Evolutionary conservation across 2,797 vertebrate species (phyloP).

Genomic region (Karalla daura): DNA sequence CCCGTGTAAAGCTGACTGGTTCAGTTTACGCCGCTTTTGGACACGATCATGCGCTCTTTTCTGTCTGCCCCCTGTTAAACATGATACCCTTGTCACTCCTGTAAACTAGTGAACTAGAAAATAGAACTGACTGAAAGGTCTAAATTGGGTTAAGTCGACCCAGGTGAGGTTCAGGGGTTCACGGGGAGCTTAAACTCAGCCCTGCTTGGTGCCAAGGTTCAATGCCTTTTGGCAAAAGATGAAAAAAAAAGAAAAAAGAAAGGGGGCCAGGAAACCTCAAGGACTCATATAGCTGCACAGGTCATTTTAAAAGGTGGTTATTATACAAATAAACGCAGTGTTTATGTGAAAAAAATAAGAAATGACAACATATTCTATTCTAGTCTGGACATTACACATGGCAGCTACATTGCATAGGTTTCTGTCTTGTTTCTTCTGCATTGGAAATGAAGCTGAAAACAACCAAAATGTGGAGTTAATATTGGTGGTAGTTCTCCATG

Average conservation of each 20-base stretch:
- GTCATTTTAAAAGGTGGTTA: background rate
- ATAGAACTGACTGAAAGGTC: slow-evolving; percentile 6
- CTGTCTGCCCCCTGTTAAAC: slow-evolving; percentile 24
- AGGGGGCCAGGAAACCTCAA: too few relatives aligned
- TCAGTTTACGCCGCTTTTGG: slow-evolving; percentile 22
- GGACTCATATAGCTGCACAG: background rate
- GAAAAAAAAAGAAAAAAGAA: too few relatives aligned
- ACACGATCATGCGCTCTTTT: slow-evolving; percentile 3
- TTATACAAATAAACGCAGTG: background rate
- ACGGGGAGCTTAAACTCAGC: slow-evolving; percentile 10
- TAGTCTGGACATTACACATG: too few relatives aligned
- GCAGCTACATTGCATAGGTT: background rate
- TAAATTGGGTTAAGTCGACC: background rate
- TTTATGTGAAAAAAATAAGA: background rate
- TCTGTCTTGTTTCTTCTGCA: background rate
- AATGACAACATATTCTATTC: background rate
- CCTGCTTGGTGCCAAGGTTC: slow-evolving; percentile 6
- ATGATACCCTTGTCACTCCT: slow-evolving; percentile 16
- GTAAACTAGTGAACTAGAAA: background rate
- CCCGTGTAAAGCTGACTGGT: slow-evolving; percentile 33
- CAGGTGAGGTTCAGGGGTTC: slow-evolving; percentile 37
- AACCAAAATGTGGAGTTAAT: background rate
- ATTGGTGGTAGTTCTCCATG: too few relatives aligned
- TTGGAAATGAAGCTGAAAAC: background rate
- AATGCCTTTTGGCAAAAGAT: background rate